A percentile compares a stretch with the other conserved stretches of the same genome.
Conservation (phyloP, 2,797 vertebrate genomes). For the Spondyliosoma cantharus region DNA sequence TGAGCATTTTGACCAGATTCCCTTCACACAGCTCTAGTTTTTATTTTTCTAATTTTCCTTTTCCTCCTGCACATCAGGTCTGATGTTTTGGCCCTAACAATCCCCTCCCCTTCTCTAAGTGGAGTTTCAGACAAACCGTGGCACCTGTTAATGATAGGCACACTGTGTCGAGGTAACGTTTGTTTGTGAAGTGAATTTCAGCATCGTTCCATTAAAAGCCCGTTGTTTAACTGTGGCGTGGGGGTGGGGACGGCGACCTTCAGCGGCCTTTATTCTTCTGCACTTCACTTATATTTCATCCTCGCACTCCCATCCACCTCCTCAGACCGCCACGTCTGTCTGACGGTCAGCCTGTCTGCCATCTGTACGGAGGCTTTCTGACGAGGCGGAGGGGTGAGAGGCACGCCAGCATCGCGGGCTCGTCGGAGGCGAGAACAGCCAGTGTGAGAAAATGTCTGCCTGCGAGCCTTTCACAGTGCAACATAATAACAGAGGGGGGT, state of each 20-base stretch:
- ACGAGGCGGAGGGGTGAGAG: slow-evolving; percentile 52
- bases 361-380: slow-evolving; percentile 48
- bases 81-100: slow-evolving; percentile 3
- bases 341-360: slow-evolving; percentile 34
- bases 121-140: slow-evolving; percentile 6
- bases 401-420: slow-evolving; percentile 21
- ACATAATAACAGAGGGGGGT: slow-evolving; percentile 17
- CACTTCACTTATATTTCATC: slow-evolving; percentile 55
- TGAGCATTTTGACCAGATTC: slow-evolving; percentile 32
- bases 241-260: slow-evolving; percentile 68
- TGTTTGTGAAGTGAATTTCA: slow-evolving; percentile 29
- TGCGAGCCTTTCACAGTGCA: slow-evolving; percentile 8
- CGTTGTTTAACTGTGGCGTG: slow-evolving; percentile 50
- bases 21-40: slow-evolving; percentile 1
- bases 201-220: slow-evolving; percentile 50
- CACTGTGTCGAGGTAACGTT: not conserved
- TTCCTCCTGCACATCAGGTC: not conserved
- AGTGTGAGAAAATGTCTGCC: slow-evolving; percentile 42
- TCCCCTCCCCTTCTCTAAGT: slow-evolving; percentile 5
- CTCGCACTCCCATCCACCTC: slow-evolving; percentile 57
- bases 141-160: not conserved
- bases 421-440: slow-evolving; percentile 42
- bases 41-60: not conserved
- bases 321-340: slow-evolving; percentile 47
- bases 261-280: slow-evolving; percentile 59